These are phyloP conservation scores for Temnothorax nylanderi DNA, from an alignment of 1,140 invertebrate genomes.

Conservation along the genomic window DNA sequence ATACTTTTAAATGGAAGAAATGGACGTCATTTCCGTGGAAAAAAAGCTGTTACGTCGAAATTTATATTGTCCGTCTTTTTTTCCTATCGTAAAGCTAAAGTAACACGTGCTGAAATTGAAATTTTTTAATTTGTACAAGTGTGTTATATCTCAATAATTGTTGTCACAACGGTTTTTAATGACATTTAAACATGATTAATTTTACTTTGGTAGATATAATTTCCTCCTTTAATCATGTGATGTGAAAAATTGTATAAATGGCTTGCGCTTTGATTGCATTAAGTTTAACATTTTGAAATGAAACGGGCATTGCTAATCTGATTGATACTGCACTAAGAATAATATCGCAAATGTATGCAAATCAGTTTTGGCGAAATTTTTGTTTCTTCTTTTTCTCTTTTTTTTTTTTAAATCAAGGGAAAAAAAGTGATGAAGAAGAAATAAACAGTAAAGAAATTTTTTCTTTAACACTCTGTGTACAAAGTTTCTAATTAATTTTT, in stretches of 20 bases:
- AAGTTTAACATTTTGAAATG: neutral
- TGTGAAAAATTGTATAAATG: neutral
- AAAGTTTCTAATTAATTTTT: neutral
- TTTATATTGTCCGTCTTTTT: neutral
- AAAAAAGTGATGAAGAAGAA: too few relatives aligned
- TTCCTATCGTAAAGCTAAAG: neutral
- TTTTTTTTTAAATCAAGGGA: neutral
- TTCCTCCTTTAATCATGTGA: neutral
- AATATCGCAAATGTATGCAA: neutral
- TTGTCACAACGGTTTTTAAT: neutral
- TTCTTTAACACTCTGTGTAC: too few relatives aligned
- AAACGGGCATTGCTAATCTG: neutral
- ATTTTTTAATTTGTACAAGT: slow-evolving; percentile 14
- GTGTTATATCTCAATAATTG: neutral
- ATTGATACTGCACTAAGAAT: too few relatives aligned
- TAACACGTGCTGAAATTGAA: neutral
- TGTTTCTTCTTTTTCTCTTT: neutral
- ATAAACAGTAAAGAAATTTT: too few relatives aligned
- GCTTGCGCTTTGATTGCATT: too few relatives aligned
- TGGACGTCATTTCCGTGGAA: neutral
- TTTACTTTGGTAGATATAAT: neutral
- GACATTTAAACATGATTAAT: neutral
- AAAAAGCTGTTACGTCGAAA: neutral
- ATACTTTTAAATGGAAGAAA: slow-evolving; percentile 3
- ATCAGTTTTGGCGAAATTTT: neutral